Conservation (phyloP, 2,888 invertebrate species). For the Xestia c-nigrum region DNA sequence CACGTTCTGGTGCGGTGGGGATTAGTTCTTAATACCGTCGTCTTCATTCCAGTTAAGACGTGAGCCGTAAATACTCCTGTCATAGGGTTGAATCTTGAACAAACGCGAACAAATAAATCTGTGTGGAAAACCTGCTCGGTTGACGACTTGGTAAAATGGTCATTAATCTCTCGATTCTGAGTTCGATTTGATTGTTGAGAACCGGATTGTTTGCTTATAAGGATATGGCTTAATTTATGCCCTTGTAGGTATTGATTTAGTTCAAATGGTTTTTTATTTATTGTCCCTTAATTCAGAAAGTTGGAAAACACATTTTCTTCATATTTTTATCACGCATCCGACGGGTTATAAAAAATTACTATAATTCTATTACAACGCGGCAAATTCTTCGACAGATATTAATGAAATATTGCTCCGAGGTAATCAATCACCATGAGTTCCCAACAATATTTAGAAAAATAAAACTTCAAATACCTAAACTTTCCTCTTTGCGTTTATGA, state of each 20-base stretch:
- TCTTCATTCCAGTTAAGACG: constrained; percentile 38
- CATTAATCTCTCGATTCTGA: constrained; percentile 64
- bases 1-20: constrained; percentile 58
- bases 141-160: constrained; percentile 65
- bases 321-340: constrained; percentile 53
- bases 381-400: constrained; percentile 87
- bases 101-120: constrained; percentile 59
- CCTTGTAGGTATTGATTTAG: background rate
- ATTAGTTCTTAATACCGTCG: constrained; percentile 65
- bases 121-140: constrained; percentile 61
- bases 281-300: background rate
- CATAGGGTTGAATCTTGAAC: constrained; percentile 53
- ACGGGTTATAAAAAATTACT: constrained; percentile 72
- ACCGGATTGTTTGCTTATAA: constrained; percentile 50
- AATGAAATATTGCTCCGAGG: constrained; percentile 85
- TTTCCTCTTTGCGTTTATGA: constrained; percentile 71
- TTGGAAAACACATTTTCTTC: constrained; percentile 3
- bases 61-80: constrained; percentile 42
- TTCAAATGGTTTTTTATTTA: background rate
- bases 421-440: constrained; percentile 85
- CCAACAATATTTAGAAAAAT: constrained; percentile 77
- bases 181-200: constrained; percentile 60
- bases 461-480: constrained; percentile 73
- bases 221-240: constrained; percentile 42
- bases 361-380: constrained; percentile 79